Base-by-base conservation (phyloP, 2,113 vertebrate genomes). In the Butorides virescens region DNA sequence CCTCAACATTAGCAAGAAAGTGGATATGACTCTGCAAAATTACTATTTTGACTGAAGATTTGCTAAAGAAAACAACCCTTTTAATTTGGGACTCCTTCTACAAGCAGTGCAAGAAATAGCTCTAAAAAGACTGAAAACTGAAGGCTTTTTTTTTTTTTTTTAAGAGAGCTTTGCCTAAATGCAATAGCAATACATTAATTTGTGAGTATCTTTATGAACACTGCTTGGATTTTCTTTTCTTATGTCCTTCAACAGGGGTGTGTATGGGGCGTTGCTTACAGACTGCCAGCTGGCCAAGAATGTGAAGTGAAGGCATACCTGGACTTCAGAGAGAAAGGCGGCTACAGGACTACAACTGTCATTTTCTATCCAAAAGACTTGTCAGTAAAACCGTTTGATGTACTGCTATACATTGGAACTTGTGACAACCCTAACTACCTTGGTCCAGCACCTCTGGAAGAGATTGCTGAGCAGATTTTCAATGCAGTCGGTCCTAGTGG, bases 211-310 rank as follows among this genome's bases (percentile, higher is more conserved):
- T 16, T 59, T 87, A 5, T 83, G 80, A 93, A 56, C 46, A 23
- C 30, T 53, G 75, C 86, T 79, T 76, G 50, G 2, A n/a, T 90
- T 47, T 86, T 73, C 62, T 93, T 58, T 75, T 65, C 32, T 83
- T 96, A 46, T 92, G 49, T 96, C 94, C 95, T 88, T 94, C 50
- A 71, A 52, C 97, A 99, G 99, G 99, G 98, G 3, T 99, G 98
- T 25, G 99, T 99, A 63, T 99, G 99, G 99, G 99, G 99, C 46
- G 98, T 99, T 55, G 99, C 99, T 81, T 99, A 99, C 97, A 99
- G 98, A 93, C 84, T 99, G 68, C 99, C 99, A 30, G 97, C 97
- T 7, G 99, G 99, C 84, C 98, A 94, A 67, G 99, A 99, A 96
- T 97, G 99, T 59, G 99, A 99, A 97, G 99, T 99, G 72, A 99